Conservation (phyloP, 2,797 vertebrate species). For the Pseudomugil tenellus region DNA sequence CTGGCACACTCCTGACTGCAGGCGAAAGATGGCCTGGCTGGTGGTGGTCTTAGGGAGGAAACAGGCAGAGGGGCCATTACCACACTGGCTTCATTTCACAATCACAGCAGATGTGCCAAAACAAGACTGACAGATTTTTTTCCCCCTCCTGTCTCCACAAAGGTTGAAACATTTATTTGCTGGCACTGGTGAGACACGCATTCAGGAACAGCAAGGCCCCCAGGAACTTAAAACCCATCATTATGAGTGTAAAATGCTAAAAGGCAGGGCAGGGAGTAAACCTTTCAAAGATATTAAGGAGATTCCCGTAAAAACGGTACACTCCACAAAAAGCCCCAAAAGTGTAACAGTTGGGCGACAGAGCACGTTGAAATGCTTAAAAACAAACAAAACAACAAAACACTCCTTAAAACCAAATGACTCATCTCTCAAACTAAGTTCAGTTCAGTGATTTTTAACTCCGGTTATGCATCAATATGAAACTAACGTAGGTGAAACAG, state of each 20-base stretch:
- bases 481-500: background rate
- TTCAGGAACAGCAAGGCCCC: conserved; percentile 11
- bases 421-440: conserved; percentile 52
- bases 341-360: conserved; percentile 20
- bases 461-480: conserved; percentile 28
- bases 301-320: conserved; percentile 31
- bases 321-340: conserved; percentile 22
- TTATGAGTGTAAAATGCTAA: conserved; percentile 44
- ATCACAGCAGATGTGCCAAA: conserved; percentile 48
- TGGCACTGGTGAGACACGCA: conserved; percentile 8
- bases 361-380: conserved; percentile 17
- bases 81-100: conserved; percentile 45
- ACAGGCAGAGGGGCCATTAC: conserved; percentile 25
- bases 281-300: conserved; percentile 11
- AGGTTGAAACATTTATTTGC: conserved; percentile 32
- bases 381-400: background rate
- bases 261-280: conserved; percentile 25
- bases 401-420: conserved; percentile 35
- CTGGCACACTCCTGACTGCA: conserved; percentile 96
- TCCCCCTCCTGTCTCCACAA: background rate
- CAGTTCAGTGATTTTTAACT: conserved; percentile 33
- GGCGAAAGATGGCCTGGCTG: conserved; percentile 94
- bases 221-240: conserved; percentile 29
- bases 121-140: conserved; percentile 30
- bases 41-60: conserved; percentile 89